These are phyloP conservation scores for Hylaeus anthracinus DNA, from an alignment of 1,140 invertebrate genomes.

Conservation along the genomic window DNA sequence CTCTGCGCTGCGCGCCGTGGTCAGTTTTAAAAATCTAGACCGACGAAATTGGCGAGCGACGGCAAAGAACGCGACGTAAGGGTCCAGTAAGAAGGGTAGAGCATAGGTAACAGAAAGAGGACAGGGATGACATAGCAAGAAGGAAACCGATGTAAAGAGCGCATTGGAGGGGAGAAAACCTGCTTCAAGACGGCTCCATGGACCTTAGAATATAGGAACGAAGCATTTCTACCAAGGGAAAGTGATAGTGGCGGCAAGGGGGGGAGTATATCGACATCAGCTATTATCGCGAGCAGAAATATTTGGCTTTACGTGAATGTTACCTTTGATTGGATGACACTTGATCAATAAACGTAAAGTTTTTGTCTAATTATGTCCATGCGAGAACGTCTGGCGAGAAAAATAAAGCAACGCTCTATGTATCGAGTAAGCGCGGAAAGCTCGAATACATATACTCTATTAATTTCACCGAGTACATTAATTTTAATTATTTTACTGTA, in stretches of 20 bases:
- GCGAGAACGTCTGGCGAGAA: no score
- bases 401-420: constrained; percentile 3
- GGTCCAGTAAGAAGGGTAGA: constrained; percentile 15
- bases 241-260: no score
- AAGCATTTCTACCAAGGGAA: no score
- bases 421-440: constrained; percentile 23
- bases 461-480: constrained; percentile 39
- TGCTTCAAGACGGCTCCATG: constrained; percentile 65
- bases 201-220: constrained; percentile 29
- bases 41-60: not conserved
- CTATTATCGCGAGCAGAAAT: no score
- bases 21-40: no score
- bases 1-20: no score
- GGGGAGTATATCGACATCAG: no score
- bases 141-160: constrained; percentile 15
- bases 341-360: no score
- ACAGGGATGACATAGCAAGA: constrained; percentile 59
- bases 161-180: constrained; percentile 51
- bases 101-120: constrained; percentile 8
- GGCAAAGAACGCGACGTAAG: constrained; percentile 42
- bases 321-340: no score
- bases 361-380: not conserved
- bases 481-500: constrained; percentile 51
- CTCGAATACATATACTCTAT: constrained; percentile 7
- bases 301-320: no score